These are phyloP conservation scores for Drosophila koepferae DNA, from an alignment of 2,888 invertebrate genomes.

Conservation along the genomic window DNA sequence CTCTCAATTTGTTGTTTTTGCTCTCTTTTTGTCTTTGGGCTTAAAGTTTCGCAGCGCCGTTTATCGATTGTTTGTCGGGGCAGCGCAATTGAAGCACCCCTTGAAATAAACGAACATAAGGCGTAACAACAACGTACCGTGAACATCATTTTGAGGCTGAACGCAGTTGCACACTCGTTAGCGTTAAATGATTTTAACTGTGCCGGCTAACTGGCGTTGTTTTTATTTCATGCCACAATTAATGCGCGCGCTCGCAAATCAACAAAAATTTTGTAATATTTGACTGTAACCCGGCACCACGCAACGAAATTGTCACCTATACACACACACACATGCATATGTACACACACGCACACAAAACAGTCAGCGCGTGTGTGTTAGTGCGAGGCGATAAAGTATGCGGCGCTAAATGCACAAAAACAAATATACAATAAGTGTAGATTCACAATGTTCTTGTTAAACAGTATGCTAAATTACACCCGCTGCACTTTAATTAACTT, in stretches of 20 bases:
- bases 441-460: slow-evolving; percentile 18
- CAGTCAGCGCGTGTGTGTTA: slow-evolving; percentile 35
- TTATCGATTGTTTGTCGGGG: slow-evolving; percentile 69
- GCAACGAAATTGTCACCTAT: slow-evolving; percentile 71
- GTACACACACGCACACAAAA: slow-evolving; percentile 31
- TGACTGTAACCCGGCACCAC: slow-evolving; percentile 79
- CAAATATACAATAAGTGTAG: slow-evolving; percentile 10
- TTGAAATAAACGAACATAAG: slow-evolving; percentile 19
- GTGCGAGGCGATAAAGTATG: slow-evolving; percentile 32
- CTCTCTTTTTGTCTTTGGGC: slow-evolving; percentile 13
- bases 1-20: not conserved
- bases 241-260: slow-evolving; percentile 49
- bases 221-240: slow-evolving; percentile 61
- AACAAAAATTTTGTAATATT: slow-evolving; percentile 62
- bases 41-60: slow-evolving; percentile 41
- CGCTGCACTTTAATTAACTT: slow-evolving; percentile 31
- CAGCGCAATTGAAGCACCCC: slow-evolving; percentile 41
- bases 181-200: slow-evolving; percentile 52
- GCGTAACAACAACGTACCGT: slow-evolving; percentile 76
- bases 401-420: slow-evolving; percentile 25
- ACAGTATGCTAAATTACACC: slow-evolving; percentile 19
- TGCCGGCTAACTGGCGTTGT: slow-evolving; percentile 32
- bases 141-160: slow-evolving; percentile 80
- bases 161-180: slow-evolving; percentile 33
- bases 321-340: slow-evolving; percentile 49